Conservation (phyloP, 2,113 vertebrate species). For the Cebidichthys violaceus region DNA sequence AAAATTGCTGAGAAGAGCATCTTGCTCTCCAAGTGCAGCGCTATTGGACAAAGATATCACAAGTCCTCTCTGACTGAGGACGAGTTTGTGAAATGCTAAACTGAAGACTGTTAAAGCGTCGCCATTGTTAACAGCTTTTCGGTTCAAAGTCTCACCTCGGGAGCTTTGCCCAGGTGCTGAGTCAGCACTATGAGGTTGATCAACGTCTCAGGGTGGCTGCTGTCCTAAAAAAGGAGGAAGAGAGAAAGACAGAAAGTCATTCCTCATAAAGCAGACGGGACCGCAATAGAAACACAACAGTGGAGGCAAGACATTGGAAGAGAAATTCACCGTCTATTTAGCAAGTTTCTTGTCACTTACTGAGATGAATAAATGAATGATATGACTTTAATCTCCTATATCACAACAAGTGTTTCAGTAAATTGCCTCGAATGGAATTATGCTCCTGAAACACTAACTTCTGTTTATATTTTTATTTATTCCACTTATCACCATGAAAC, state of each 20-base stretch:
- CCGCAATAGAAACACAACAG: neutral
- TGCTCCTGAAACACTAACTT: neutral
- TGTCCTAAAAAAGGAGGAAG: slow-evolving; percentile 85
- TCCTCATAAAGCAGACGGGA: neutral
- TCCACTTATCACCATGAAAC: neutral
- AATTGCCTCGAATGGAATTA: neutral
- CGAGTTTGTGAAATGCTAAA: slow-evolving; percentile 1
- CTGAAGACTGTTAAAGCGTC: neutral
- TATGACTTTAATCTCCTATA: neutral
- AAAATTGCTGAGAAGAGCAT: slow-evolving; percentile 7
- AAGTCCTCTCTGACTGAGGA: neutral
- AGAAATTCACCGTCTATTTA: neutral
- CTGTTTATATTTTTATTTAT: neutral
- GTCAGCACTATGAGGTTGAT: slow-evolving; percentile 94
- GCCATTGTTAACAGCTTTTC: slow-evolving; percentile 2
- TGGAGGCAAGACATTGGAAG: neutral
- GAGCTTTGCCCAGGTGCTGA: slow-evolving; percentile 93
- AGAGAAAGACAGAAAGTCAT: slow-evolving; percentile 19
- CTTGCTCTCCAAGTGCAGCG: neutral
- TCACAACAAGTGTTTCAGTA: neutral
- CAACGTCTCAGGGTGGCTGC: slow-evolving; percentile 94
- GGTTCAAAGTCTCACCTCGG: slow-evolving; percentile 88
- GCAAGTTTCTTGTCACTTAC: neutral
- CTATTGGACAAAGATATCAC: neutral
- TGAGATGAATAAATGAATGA: neutral